These are phyloP conservation scores for Spondyliosoma cantharus DNA, from an alignment of 2,797 vertebrate genomes.

Conservation along the genomic window DNA sequence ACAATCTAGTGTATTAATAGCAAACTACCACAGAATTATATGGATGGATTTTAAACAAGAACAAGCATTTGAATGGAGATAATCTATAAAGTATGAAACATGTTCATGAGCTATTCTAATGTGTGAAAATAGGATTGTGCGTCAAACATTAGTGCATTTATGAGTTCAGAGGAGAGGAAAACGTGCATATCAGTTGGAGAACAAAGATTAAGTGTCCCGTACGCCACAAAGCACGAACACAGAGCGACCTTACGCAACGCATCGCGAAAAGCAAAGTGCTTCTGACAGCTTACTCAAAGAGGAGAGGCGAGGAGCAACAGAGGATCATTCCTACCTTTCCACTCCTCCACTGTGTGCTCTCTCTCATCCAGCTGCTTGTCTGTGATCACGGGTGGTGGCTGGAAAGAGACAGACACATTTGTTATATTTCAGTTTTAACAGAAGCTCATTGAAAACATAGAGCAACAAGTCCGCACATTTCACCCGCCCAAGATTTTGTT, in stretches of 20 bases:
- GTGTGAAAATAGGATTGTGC: not conserved
- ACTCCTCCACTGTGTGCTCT: conserved; percentile 97
- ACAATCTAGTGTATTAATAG: not conserved
- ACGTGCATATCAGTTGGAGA: conserved; percentile 20
- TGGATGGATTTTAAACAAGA: no score
- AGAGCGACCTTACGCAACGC: conserved; percentile 37
- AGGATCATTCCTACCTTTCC: conserved; percentile 90
- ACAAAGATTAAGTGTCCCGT: conserved; percentile 37
- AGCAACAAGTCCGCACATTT: not conserved
- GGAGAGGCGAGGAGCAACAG: not conserved
- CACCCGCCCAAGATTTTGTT: no score
- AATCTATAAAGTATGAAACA: not conserved
- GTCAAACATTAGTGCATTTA: not conserved
- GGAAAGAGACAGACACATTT: conserved; percentile 44
- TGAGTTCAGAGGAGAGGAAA: conserved; percentile 17
- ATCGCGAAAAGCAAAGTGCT: conserved; percentile 13
- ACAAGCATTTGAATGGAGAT: no score
- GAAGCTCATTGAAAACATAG: conserved; percentile 8
- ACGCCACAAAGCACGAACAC: conserved; percentile 28
- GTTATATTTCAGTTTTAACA: not conserved
- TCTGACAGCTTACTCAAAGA: conserved; percentile 31
- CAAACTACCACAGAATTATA: not conserved
- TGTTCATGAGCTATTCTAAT: not conserved
- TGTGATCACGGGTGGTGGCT: conserved; percentile 96
- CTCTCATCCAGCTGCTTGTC: conserved; percentile 98